These are phyloP conservation scores for Disparrhopalites patrizii DNA, from an alignment of 2,888 invertebrate genomes.

Conservation along the genomic window DNA sequence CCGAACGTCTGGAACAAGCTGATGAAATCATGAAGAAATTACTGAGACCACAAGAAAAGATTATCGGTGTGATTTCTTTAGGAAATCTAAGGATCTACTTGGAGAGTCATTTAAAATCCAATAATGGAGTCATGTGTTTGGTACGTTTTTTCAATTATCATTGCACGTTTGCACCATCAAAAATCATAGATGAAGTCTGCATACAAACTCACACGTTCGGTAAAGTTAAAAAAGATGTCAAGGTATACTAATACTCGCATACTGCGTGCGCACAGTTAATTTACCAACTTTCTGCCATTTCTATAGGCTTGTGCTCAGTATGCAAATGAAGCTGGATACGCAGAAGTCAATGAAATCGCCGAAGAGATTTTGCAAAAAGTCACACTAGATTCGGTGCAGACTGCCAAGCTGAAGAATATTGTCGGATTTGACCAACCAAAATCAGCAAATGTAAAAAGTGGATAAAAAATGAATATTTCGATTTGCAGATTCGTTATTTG, in stretches of 20 bases:
- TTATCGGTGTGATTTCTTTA: constrained; percentile 59
- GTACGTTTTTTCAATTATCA: constrained; percentile 51
- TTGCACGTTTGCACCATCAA: background rate
- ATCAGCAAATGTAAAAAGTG: too few species aligned
- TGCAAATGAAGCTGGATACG: constrained; percentile 58
- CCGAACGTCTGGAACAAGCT: constrained; percentile 57
- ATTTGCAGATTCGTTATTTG: too few species aligned
- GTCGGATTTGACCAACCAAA: constrained; percentile 54
- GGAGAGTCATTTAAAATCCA: constrained; percentile 57
- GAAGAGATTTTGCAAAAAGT: constrained; percentile 48
- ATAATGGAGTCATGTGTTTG: constrained; percentile 57
- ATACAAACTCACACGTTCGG: too few species aligned
- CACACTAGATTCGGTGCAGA: constrained; percentile 54
- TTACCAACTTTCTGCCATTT: too few species aligned
- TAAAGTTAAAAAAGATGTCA: too few species aligned
- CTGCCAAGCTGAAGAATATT: constrained; percentile 55
- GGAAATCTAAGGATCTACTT: constrained; percentile 56
- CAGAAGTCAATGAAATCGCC: constrained; percentile 54
- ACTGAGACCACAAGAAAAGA: constrained; percentile 54
- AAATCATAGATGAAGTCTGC: too few species aligned
- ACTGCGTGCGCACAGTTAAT: too few species aligned
- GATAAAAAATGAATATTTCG: too few species aligned
- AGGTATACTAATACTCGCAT: too few species aligned
- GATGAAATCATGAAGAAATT: constrained; percentile 57
- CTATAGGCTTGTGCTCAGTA: constrained; percentile 58